Evolutionary conservation across 2,797 vertebrate species (phyloP).

Genomic region (Odontamblyopus rebecca): DNA sequence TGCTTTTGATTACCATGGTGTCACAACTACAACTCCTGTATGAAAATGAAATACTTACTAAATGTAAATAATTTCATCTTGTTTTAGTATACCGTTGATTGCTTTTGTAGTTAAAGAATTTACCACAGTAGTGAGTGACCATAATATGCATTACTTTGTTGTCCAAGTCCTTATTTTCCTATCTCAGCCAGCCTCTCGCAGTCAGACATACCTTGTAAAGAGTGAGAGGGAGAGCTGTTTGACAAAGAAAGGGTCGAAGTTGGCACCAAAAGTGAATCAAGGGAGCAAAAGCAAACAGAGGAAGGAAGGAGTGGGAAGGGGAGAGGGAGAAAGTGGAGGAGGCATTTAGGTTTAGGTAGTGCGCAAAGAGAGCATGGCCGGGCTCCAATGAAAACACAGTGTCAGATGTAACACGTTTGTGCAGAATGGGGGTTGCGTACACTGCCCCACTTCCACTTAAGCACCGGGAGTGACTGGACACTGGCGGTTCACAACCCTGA

Average conservation of each 20-base stretch:
- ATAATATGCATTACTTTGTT: constrained; percentile 2
- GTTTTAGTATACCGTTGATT: background rate
- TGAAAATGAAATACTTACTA: background rate
- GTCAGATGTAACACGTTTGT: constrained; percentile 62
- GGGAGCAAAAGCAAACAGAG: constrained; percentile 76
- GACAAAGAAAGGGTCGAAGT: constrained; percentile 65
- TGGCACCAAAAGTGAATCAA: constrained; percentile 71
- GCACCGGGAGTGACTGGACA: constrained; percentile 39
- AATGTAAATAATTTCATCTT: background rate
- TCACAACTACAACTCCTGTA: background rate
- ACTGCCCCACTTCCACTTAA: constrained; percentile 45
- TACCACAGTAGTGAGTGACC: background rate
- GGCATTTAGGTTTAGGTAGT: constrained; percentile 49
- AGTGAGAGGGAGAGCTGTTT: constrained; percentile 53
- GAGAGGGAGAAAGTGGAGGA: constrained; percentile 59
- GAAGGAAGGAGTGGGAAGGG: constrained; percentile 75
- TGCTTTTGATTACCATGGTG: background rate
- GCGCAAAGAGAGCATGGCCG: constrained; percentile 37
- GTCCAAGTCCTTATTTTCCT: constrained; percentile 13
- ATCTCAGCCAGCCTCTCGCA: constrained; percentile 37
- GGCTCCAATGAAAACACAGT: constrained; percentile 68
- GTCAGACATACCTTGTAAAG: constrained; percentile 49
- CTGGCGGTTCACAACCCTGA: constrained; percentile 26
- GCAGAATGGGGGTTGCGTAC: constrained; percentile 31
- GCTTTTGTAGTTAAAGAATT: background rate